These are phyloP conservation scores for Atta colombica DNA, from an alignment of 1,140 invertebrate species.

Conservation along the genomic window DNA sequence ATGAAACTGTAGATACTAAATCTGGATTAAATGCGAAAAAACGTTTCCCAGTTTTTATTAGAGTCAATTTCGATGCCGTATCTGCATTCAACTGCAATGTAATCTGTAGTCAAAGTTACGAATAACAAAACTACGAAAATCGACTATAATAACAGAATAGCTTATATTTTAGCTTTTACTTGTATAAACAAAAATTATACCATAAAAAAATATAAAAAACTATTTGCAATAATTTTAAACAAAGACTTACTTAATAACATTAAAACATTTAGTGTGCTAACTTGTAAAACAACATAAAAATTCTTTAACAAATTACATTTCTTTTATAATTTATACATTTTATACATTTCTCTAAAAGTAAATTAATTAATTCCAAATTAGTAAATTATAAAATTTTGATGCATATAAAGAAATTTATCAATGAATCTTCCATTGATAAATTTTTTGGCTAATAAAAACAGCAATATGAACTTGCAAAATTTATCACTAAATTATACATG, in stretches of 20 bases:
- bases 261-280: neutral
- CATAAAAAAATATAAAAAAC: neutral
- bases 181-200: neutral
- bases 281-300: neutral
- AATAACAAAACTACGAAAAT: slow-evolving; percentile 18
- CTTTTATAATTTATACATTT: neutral
- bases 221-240: neutral
- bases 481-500: slow-evolving; percentile 21
- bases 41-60: slow-evolving; percentile 36
- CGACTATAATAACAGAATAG: neutral
- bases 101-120: slow-evolving; percentile 27
- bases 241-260: neutral
- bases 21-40: slow-evolving; percentile 21
- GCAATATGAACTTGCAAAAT: slow-evolving; percentile 14
- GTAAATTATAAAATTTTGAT: neutral
- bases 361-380: neutral
- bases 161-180: slow-evolving; percentile 22
- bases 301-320: neutral
- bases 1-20: neutral
- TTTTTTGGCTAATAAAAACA: neutral
- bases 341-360: neutral
- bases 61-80: slow-evolving; percentile 49
- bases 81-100: slow-evolving; percentile 47
- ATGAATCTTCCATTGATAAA: neutral
- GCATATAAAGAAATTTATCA: neutral